These are phyloP conservation scores for Bombus huntii DNA, from an alignment of 1,140 invertebrate genomes.

Conservation along the genomic window DNA sequence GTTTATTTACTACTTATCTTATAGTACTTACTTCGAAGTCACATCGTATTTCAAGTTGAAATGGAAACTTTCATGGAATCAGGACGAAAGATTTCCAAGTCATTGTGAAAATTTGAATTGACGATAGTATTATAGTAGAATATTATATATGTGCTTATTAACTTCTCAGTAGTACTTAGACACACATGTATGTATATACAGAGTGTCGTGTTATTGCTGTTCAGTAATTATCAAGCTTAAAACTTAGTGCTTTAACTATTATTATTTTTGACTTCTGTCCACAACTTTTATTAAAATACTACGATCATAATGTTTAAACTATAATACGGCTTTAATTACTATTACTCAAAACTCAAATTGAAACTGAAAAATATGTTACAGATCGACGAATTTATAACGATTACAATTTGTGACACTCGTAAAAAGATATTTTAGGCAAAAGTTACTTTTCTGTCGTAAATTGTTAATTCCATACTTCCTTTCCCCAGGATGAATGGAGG, in stretches of 20 bases:
- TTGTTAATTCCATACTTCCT: too few relatives aligned
- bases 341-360: too few relatives aligned
- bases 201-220: not conserved
- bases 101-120: not conserved
- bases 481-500: too few relatives aligned
- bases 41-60: not conserved
- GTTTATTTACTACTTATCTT: not conserved
- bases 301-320: not conserved
- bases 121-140: not conserved
- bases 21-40: not conserved
- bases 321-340: not conserved
- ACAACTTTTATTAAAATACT: not conserved
- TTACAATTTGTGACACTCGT: too few relatives aligned
- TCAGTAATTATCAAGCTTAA: not conserved
- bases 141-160: not conserved
- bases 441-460: too few relatives aligned
- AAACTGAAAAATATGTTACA: too few relatives aligned
- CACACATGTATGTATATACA: not conserved
- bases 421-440: too few relatives aligned
- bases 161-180: not conserved
- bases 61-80: not conserved
- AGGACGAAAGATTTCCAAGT: not conserved
- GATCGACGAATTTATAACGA: too few relatives aligned
- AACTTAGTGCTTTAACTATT: not conserved
- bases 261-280: not conserved